Conservation (phyloP, 2,113 vertebrate species). For the Leucopsar rothschildi region DNA sequence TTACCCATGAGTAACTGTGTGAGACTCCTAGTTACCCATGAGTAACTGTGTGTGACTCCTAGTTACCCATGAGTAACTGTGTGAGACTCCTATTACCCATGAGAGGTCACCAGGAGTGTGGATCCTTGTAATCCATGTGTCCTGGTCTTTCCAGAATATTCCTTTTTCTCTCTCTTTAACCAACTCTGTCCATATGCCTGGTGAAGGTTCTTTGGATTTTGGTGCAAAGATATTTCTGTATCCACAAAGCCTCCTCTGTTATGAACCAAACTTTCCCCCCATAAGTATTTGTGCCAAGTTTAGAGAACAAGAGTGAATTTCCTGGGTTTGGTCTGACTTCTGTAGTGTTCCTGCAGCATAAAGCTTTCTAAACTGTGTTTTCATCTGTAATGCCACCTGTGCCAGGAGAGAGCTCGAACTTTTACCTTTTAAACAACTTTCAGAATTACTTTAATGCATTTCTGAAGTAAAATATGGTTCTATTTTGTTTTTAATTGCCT, state of each 20-base stretch:
- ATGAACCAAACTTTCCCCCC: rapidly evolving
- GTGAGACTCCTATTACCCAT: not conserved
- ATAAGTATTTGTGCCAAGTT: not conserved
- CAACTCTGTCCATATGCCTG: not conserved
- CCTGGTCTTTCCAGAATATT: not conserved
- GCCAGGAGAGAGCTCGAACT: not conserved
- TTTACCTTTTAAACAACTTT: not conserved
- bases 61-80: not conserved
- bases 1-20: no score
- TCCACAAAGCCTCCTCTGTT: not conserved
- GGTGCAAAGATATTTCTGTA: not conserved
- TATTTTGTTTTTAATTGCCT: not conserved
- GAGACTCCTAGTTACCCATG: no score
- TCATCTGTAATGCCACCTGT: not conserved
- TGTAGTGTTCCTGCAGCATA: not conserved
- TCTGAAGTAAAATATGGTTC: not conserved
- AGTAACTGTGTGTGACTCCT: no score
- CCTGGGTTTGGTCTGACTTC: not conserved
- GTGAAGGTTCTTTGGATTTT: not conserved
- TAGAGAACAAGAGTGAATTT: not conserved
- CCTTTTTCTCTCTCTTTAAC: not conserved
- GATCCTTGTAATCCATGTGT: not conserved
- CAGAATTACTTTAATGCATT: not conserved
- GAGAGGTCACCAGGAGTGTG: not conserved
- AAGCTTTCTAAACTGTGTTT: not conserved